Conservation (phyloP, 2,113 vertebrate genomes). For the Ellobius talpinus region DNA sequence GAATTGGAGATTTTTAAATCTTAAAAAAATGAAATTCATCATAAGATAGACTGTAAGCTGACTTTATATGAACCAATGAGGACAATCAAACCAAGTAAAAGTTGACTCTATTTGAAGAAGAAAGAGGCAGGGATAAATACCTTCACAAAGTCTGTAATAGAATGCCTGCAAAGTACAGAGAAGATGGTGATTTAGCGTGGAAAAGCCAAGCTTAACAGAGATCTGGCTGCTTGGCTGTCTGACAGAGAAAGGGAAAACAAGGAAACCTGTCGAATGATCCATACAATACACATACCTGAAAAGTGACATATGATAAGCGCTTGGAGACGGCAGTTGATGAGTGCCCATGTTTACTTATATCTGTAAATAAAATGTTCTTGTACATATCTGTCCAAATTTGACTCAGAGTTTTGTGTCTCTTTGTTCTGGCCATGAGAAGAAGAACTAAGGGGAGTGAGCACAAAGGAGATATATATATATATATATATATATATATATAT, state of each 20-base stretch:
- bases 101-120: background rate
- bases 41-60: background rate
- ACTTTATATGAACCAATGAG: background rate
- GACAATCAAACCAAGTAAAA: background rate
- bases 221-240: too few relatives aligned
- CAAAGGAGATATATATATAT: too few relatives aligned
- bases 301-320: too few relatives aligned
- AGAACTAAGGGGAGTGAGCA: background rate
- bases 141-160: background rate
- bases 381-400: background rate
- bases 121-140: background rate
- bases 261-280: rapidly evolving
- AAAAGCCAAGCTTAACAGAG: background rate
- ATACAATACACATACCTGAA: background rate
- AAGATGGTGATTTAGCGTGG: background rate
- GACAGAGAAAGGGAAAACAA: background rate
- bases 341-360: background rate
- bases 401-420: background rate
- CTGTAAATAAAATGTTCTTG: background rate
- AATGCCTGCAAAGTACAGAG: background rate
- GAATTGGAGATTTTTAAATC: background rate
- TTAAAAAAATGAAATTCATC: background rate
- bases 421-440: background rate
- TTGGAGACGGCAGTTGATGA: background rate
- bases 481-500: rapidly evolving